These are phyloP conservation scores for Carterocephalus palaemon DNA, from an alignment of 2,888 invertebrate genomes.

Conservation along the genomic window DNA sequence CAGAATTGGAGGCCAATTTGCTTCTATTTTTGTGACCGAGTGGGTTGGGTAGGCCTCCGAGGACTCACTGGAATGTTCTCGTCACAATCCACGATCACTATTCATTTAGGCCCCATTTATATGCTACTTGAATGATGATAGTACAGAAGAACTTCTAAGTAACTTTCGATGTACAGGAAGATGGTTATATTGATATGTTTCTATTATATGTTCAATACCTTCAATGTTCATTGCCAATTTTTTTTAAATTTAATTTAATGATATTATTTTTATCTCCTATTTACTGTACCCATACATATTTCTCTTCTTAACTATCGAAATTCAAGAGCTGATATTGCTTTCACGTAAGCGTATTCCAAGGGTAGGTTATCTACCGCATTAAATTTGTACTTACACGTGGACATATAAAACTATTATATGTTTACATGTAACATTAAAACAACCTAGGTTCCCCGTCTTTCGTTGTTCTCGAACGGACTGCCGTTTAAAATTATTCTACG, in stretches of 20 bases:
- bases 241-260: no score
- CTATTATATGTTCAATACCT: no score
- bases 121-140: slow-evolving; percentile 6
- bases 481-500: slow-evolving; percentile 54
- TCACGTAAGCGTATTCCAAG: slow-evolving; percentile 63
- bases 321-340: slow-evolving; percentile 56
- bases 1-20: slow-evolving; percentile 24
- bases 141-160: no score
- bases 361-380: slow-evolving; percentile 63
- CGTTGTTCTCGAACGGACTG: slow-evolving; percentile 73
- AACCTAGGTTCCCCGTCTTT: slow-evolving; percentile 74
- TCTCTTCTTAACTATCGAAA: no score
- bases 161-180: no score
- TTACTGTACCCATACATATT: no score
- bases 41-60: slow-evolving; percentile 30
- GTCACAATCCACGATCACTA: slow-evolving; percentile 50
- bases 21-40: slow-evolving; percentile 31
- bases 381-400: slow-evolving; percentile 71
- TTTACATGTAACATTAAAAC: slow-evolving; percentile 44
- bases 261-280: no score
- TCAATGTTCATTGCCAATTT: no score
- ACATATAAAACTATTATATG: slow-evolving; percentile 63
- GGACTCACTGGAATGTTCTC: slow-evolving; percentile 68
- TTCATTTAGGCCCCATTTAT: slow-evolving; percentile 39
- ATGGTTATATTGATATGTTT: slow-evolving; percentile 24